Conservation (phyloP, 2,888 invertebrate species). For the Dichetophora obliterata region DNA sequence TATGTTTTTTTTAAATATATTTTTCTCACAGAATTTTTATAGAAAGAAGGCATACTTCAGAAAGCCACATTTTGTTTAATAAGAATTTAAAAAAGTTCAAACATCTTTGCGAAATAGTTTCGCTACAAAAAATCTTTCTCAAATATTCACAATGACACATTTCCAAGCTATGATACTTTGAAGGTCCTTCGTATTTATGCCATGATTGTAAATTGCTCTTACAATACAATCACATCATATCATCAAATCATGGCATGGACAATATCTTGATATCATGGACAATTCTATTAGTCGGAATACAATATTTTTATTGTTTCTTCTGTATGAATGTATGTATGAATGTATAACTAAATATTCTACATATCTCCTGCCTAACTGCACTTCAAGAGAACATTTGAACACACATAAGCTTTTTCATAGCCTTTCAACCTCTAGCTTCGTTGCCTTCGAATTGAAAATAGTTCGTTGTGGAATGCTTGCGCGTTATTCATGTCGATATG, state of each 20-base stretch:
- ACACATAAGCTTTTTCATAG: neutral
- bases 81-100: too few relatives aligned
- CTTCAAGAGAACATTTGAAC: neutral
- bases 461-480: constrained; percentile 19
- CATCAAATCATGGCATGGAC: constrained; percentile 36
- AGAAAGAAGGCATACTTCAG: too few relatives aligned
- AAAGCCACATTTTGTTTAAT: too few relatives aligned
- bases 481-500: constrained; percentile 2
- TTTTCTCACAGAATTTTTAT: too few relatives aligned
- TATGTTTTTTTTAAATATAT: too few relatives aligned
- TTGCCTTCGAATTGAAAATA: constrained; percentile 4
- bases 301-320: constrained; percentile 51
- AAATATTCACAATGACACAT: too few relatives aligned
- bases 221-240: neutral
- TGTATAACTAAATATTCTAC: neutral
- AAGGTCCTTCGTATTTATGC: too few relatives aligned
- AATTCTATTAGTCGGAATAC: constrained; percentile 52
- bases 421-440: constrained; percentile 23
- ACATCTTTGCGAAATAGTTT: too few relatives aligned
- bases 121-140: too few relatives aligned
- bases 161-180: too few relatives aligned
- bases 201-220: too few relatives aligned
- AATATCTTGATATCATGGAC: constrained; percentile 9
- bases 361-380: neutral
- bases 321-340: neutral